A percentile compares a stretch with the other conserved stretches of the same genome.
phyloP scores from a whole-genome alignment of 2,888 invertebrate genomes.

The Drosophila atripex region DNA sequence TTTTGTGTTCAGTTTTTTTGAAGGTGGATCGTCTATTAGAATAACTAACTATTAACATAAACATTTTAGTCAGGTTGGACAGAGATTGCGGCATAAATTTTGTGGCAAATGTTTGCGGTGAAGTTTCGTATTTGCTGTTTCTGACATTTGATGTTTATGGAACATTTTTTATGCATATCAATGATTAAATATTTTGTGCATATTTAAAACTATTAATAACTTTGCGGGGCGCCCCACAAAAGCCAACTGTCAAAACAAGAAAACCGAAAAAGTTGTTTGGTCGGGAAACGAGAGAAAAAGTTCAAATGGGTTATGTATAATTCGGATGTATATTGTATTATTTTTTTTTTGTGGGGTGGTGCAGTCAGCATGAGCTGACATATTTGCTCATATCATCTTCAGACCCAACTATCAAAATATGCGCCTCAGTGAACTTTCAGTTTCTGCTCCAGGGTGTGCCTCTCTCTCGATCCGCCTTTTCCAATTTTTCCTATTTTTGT shows the following conservation, averaged over 20 bases:
- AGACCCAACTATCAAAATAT: slow-evolving; percentile 21
- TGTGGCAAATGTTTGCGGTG: slow-evolving; percentile 57
- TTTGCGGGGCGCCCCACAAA: slow-evolving; percentile 9
- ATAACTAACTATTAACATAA: slow-evolving; percentile 54
- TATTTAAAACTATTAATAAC: slow-evolving; percentile 58
- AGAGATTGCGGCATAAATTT: slow-evolving; percentile 71
- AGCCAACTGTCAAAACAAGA: slow-evolving; percentile 36
- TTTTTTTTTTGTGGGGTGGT: slow-evolving; percentile 7
- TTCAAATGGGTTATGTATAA: not conserved
- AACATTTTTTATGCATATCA: slow-evolving; percentile 31
- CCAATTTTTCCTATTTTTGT: not conserved
- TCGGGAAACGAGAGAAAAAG: not conserved
- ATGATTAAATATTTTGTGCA: slow-evolving; percentile 51
- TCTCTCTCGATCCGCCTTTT: not conserved
- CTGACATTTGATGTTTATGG: slow-evolving; percentile 40
- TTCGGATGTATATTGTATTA: slow-evolving; percentile 11
- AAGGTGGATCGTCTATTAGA: slow-evolving; percentile 44
- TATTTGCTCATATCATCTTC: slow-evolving; percentile 62
- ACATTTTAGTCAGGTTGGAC: slow-evolving; percentile 47
- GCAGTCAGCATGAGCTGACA: slow-evolving; percentile 56
- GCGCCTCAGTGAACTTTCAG: slow-evolving; percentile 57
- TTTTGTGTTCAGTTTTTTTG: slow-evolving; percentile 4
- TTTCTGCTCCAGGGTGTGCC: slow-evolving; percentile 2
- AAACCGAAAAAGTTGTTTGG: not conserved
- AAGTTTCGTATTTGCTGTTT: slow-evolving; percentile 37